These are phyloP conservation scores for Ameiurus melas DNA, from an alignment of 2,113 vertebrate genomes.

Conservation along the genomic window DNA sequence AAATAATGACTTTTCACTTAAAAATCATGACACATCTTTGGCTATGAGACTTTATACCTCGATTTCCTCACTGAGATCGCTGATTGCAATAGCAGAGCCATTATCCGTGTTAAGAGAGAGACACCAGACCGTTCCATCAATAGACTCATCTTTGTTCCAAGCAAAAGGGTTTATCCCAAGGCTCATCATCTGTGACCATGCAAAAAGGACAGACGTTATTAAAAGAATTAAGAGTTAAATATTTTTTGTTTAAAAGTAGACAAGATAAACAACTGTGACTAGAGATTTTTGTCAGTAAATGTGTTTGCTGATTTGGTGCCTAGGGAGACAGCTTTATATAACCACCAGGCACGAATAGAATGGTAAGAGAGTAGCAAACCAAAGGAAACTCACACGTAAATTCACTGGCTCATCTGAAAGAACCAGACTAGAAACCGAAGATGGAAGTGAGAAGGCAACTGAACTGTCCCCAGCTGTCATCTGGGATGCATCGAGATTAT, in stretches of 20 bases:
- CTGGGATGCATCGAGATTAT: constrained; percentile 60
- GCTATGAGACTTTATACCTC: constrained; percentile 72
- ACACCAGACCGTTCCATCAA: constrained; percentile 82
- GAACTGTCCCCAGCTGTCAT: constrained; percentile 68
- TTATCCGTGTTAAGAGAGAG: constrained; percentile 78
- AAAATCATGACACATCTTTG: background rate
- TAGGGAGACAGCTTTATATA: background rate
- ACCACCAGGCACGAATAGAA: background rate
- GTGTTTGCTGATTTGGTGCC: background rate
- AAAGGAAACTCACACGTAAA: constrained; percentile 73
- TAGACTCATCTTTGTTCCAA: constrained; percentile 67
- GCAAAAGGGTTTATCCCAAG: constrained; percentile 84
- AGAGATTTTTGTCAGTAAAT: background rate
- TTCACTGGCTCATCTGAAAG: constrained; percentile 78
- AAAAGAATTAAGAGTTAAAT: background rate
- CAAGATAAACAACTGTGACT: background rate
- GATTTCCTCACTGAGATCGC: constrained; percentile 80
- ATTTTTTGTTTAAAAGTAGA: background rate
- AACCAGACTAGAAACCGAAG: constrained; percentile 64
- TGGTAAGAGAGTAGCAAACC: background rate
- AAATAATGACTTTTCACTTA: background rate
- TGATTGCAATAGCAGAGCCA: constrained; percentile 78
- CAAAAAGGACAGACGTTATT: background rate
- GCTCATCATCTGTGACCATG: constrained; percentile 84
- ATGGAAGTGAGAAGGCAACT: constrained; percentile 81